Base-by-base conservation (phyloP, 1,140 invertebrate genomes). In the Drosophila bipectinata region DNA sequence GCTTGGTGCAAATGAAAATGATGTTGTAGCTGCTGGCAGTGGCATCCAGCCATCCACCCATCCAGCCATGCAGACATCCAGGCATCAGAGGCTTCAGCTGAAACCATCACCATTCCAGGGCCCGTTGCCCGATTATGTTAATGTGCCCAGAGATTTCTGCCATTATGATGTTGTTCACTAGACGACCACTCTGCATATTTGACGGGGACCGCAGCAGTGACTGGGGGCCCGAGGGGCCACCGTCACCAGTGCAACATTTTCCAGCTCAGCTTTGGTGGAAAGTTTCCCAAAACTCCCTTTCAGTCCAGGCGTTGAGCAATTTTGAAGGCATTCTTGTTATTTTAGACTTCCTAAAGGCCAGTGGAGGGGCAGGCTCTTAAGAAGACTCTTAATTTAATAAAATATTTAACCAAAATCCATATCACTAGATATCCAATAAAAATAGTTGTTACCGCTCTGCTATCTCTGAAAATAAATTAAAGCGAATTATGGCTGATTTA, bases 141-240 rank as follows among this genome's bases (percentile, higher is more conserved):
- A 85, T 85, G 82, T 75, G 82, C 69, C 82, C 77, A 53, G 73
- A 80, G 81, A 79, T 69, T 68, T 71, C 61, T 81, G 68, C 68
- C 77, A 81, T 85, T 85, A 85, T 85, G 77, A 85, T 77, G 81
- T 78, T 85, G 81, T 81, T 74, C 81, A 37, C 66, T 59, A 71
- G 75, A 79, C 80, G 71, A 78, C 72, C 72, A 81, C 78, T 87
- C 82, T 87, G 73, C 78, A 85, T 78, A 84, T 87, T 84, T 85
- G 82, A 69, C 77, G 49, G 63, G 39, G 47, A 58, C 53, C 61
- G 61, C 53, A 72, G 59, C 51, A 64, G 60, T 56, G 44, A 53
- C 58, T 54, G 26, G 37, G 55, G 26, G 24, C 57, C 49, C 57
- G 28, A 30, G 63, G 64, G 63, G 63, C 58, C 34, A 44, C 4